phyloP scores from a whole-genome alignment of 2,797 vertebrate species.

The Synaphobranchus kaupii region DNA sequence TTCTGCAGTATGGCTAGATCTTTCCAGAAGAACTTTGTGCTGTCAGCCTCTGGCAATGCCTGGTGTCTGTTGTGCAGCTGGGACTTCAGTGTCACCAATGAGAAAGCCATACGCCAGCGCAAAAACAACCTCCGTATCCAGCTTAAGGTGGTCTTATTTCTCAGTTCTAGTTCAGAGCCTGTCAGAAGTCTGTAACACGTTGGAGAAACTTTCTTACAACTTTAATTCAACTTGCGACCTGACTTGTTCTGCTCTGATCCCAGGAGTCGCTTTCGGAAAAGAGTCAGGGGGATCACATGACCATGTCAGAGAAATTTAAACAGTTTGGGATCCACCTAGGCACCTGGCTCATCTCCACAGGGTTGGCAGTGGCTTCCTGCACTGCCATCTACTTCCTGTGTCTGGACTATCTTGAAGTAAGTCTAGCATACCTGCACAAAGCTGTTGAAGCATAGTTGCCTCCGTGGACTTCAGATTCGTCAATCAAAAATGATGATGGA shows the following conservation, averaged over 20 bases:
- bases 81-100: conserved; percentile 88
- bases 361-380: conserved; percentile 73
- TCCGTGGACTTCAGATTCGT: neutral
- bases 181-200: neutral
- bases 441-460: neutral
- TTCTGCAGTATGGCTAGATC: conserved; percentile 81
- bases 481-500: neutral
- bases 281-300: conserved; percentile 58
- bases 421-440: neutral
- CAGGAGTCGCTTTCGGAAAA: conserved; percentile 86
- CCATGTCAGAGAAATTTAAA: conserved; percentile 62
- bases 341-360: conserved; percentile 79
- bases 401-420: conserved; percentile 46
- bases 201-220: neutral
- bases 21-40: conserved; percentile 81
- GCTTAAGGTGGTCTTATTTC: conserved; percentile 77
- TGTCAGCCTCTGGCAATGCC: conserved; percentile 69
- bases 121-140: conserved; percentile 86
- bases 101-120: conserved; percentile 81
- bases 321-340: conserved; percentile 65
- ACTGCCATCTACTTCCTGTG: conserved; percentile 78
- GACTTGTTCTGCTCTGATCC: neutral
- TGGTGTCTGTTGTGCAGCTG: conserved; percentile 88
- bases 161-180: neutral
- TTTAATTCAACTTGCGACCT: neutral